These are phyloP conservation scores for Panopea generosa DNA, from an alignment of 2,888 invertebrate genomes.

Conservation along the genomic window DNA sequence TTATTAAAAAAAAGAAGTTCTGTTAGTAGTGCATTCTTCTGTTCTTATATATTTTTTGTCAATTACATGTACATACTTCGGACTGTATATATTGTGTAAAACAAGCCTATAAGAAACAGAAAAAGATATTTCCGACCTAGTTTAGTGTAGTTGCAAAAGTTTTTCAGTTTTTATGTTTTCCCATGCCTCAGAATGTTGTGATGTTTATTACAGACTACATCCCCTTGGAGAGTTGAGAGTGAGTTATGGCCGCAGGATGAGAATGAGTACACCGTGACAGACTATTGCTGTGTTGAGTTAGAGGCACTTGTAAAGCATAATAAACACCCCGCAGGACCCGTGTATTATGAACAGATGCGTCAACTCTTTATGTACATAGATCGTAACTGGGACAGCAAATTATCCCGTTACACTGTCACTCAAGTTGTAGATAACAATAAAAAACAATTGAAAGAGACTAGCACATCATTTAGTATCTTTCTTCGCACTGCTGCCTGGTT, in stretches of 20 bases:
- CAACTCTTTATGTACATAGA: slow-evolving; percentile 69
- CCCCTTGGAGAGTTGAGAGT: slow-evolving; percentile 72
- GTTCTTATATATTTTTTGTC: too few relatives aligned
- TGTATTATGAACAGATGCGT: slow-evolving; percentile 74
- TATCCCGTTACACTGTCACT: slow-evolving; percentile 55
- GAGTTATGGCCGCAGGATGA: slow-evolving; percentile 68
- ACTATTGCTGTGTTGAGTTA: slow-evolving; percentile 78
- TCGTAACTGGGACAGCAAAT: slow-evolving; percentile 69
- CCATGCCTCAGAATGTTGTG: neutral
- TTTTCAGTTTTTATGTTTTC: too few relatives aligned
- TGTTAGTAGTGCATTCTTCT: too few relatives aligned
- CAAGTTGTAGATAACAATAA: slow-evolving; percentile 62
- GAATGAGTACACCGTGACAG: slow-evolving; percentile 68
- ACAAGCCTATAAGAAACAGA: too few relatives aligned
- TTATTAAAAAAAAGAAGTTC: too few relatives aligned
- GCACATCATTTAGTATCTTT: slow-evolving; percentile 77
- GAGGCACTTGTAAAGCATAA: slow-evolving; percentile 69
- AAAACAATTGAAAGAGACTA: slow-evolving; percentile 60
- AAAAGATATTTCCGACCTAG: too few relatives aligned
- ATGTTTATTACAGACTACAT: slow-evolving; percentile 63
- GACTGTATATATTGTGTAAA: too few relatives aligned
- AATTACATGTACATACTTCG: too few relatives aligned
- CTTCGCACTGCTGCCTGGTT: slow-evolving; percentile 76
- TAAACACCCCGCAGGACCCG: slow-evolving; percentile 20
- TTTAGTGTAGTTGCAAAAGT: too few relatives aligned